A percentile compares a stretch with the other conserved stretches of the same genome.
Conservation (phyloP, 2,797 vertebrate genomes). For the Pangasius sanitwongsei region DNA sequence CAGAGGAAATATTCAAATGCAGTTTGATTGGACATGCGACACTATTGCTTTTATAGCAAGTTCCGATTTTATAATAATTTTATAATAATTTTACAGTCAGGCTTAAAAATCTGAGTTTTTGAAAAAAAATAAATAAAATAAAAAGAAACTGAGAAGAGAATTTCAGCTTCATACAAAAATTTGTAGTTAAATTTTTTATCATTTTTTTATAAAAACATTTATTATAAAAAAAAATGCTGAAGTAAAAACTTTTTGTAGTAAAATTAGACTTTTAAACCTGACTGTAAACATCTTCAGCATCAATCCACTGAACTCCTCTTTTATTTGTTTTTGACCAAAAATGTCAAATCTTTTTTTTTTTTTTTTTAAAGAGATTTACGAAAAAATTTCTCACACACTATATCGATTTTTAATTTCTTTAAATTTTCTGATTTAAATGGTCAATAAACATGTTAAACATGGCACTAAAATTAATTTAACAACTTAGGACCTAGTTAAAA, state of each 20-base stretch:
- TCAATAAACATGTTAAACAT: not conserved
- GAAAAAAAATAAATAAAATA: no score
- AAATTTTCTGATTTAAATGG: not conserved
- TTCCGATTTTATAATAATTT: not conserved
- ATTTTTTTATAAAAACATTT: not conserved
- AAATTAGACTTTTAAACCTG: not conserved
- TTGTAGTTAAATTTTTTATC: not conserved
- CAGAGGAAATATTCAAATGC: not conserved
- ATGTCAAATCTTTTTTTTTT: not conserved
- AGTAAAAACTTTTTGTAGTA: not conserved
- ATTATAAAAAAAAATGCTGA: not conserved
- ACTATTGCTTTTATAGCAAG: not conserved
- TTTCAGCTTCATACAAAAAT: not conserved
- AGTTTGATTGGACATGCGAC: slow-evolving; percentile 4
- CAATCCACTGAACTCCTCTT: not conserved
- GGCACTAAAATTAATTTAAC: not conserved
- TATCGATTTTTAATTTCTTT: not conserved
- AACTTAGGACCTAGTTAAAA: not conserved
- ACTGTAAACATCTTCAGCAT: not conserved
- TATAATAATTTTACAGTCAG: not conserved
- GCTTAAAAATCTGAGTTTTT: not conserved
- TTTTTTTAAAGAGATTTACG: not conserved
- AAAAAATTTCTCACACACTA: not conserved
- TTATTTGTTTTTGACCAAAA: not conserved
- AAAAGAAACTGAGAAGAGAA: not conserved